A percentile compares a stretch with the other conserved stretches of the same genome.
Conservation (phyloP, 2,888 invertebrate species). For the Lycocerus yunnanus region DNA sequence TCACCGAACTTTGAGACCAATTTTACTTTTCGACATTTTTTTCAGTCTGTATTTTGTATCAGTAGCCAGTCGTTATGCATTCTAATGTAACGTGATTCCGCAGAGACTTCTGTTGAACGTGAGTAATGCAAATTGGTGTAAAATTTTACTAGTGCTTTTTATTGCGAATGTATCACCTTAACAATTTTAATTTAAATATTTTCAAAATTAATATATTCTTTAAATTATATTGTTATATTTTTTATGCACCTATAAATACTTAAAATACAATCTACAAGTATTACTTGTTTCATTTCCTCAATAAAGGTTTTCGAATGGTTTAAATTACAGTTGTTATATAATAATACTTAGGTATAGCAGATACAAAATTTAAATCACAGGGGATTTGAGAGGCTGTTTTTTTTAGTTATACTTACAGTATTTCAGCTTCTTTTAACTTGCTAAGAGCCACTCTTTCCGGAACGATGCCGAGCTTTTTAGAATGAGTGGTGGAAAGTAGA, state of each 20-base stretch:
- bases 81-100: constrained; percentile 40
- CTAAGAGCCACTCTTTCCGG: constrained; percentile 2
- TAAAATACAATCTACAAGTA: not conserved
- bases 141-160: constrained; percentile 44
- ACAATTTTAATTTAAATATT: constrained; percentile 38
- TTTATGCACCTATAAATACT: not conserved
- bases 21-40: constrained; percentile 42
- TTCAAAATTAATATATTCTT: constrained; percentile 10
- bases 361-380: not conserved
- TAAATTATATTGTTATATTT: not conserved
- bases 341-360: not conserved
- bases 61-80: constrained; percentile 44
- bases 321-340: not conserved
- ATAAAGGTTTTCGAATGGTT: not conserved
- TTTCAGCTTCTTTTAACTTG: not conserved
- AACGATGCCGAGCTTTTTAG: not conserved
- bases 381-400: not conserved
- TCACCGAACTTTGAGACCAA: constrained; percentile 34
- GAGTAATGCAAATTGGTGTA: constrained; percentile 44
- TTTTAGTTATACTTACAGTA: not conserved
- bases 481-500: not conserved
- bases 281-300: not conserved
- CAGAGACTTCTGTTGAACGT: constrained; percentile 38
- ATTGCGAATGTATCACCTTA: constrained; percentile 47
- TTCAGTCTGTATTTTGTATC: constrained; percentile 37